Conservation (phyloP, 1,140 invertebrate species). For the honey bee (Apis mellifera) region Amel_HAv3.1 CM009940.2:6653001-6653500, state of each 20-base stretch:
- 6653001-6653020: constrained; percentile 30
- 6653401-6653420: background rate
- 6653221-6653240: too few species aligned
- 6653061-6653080: constrained; percentile 4
- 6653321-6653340: too few species aligned
- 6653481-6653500: background rate
- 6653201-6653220: too few species aligned
- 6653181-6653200: too few species aligned
- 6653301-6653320: background rate
- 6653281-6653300: background rate
- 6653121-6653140: too few species aligned
- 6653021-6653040: background rate
- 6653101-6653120: too few species aligned
- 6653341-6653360: background rate
- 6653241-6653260: too few species aligned
- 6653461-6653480: constrained; percentile 32
- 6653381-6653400: background rate
- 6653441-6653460: constrained; percentile 10
- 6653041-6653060: background rate
- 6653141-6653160: too few species aligned
- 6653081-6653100: too few species aligned
- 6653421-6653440: background rate
- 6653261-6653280: too few species aligned
- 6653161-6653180: too few species aligned
- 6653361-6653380: background rate